A percentile compares a stretch with the other conserved stretches of the same genome.
phyloP scores from a whole-genome alignment of 2,888 invertebrate species.

The Gasteruption jaculator region DNA sequence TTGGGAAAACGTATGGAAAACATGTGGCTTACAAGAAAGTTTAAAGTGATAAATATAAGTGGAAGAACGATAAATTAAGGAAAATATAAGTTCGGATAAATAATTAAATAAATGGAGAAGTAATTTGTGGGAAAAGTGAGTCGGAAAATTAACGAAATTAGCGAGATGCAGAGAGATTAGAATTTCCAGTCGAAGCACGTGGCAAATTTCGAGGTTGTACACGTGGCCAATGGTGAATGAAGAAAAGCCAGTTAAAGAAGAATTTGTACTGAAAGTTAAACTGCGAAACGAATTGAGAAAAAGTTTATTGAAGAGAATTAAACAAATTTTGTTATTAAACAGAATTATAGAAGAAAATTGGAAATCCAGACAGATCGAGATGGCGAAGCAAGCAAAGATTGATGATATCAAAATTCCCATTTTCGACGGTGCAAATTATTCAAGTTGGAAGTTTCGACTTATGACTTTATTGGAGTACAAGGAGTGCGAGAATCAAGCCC shows the following conservation, averaged over 20 bases:
- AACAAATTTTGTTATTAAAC: slow-evolving; percentile 9
- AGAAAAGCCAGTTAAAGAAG: neutral
- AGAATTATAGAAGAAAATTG: neutral
- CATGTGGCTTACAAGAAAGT: no score
- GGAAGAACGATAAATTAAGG: no score
- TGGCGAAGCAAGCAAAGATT: slow-evolving; percentile 17
- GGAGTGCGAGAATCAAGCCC: slow-evolving; percentile 17
- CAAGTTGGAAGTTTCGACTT: slow-evolving; percentile 21
- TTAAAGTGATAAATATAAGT: no score
- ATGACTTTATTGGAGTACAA: slow-evolving; percentile 20
- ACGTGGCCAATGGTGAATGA: neutral
- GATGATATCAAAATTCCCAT: slow-evolving; percentile 17
- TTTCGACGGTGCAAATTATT: slow-evolving; percentile 18
- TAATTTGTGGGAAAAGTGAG: no score
- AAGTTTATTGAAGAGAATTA: slow-evolving; percentile 8
- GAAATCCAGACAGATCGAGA: neutral
- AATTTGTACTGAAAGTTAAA: neutral
- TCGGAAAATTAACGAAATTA: no score
- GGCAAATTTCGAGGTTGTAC: no score
- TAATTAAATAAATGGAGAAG: no score
- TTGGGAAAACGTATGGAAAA: no score
- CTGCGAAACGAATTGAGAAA: slow-evolving; percentile 11
- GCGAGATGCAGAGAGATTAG: no score
- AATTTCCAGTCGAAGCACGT: no score
- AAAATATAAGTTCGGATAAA: no score